Conservation (phyloP, 2,113 vertebrate species). For the Tupaia tana region DNA sequence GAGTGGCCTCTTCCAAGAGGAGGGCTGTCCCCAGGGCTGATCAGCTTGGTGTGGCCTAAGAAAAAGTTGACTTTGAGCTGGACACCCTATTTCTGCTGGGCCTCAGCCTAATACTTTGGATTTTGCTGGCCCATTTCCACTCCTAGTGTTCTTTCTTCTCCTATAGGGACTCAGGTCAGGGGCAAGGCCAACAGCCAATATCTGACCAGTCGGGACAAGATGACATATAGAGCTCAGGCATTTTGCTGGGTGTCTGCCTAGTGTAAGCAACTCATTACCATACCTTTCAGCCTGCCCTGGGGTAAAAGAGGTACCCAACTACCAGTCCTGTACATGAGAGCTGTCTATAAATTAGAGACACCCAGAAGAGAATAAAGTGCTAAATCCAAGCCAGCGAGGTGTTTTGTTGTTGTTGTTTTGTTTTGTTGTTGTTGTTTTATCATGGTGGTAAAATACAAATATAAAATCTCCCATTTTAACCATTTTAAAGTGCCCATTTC, state of each 20-base stretch:
- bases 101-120: slow-evolving; percentile 17
- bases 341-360: not conserved
- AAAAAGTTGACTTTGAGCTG: slow-evolving; percentile 9
- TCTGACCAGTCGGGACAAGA: slow-evolving; percentile 21
- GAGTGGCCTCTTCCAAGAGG: slow-evolving; percentile 6
- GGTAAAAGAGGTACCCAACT: not conserved
- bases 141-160: slow-evolving; percentile 35
- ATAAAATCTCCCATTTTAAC: not conserved
- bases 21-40: not conserved
- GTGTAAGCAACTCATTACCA: not conserved
- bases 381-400: slow-evolving; percentile 15
- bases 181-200: not conserved
- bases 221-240: not conserved
- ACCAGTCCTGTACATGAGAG: not conserved
- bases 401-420: no score
- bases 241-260: not conserved
- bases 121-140: slow-evolving; percentile 24
- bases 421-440: not conserved
- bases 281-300: not conserved
- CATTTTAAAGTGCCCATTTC: not conserved
- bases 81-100: slow-evolving; percentile 25
- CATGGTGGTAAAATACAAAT: slow-evolving; percentile 34
- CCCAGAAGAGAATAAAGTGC: not conserved
- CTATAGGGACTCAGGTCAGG: not conserved
- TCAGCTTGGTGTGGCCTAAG: slow-evolving; percentile 42